These are phyloP conservation scores for Pachliopta kotzebuea DNA, from an alignment of 2,888 invertebrate species.

Conservation along the genomic window DNA sequence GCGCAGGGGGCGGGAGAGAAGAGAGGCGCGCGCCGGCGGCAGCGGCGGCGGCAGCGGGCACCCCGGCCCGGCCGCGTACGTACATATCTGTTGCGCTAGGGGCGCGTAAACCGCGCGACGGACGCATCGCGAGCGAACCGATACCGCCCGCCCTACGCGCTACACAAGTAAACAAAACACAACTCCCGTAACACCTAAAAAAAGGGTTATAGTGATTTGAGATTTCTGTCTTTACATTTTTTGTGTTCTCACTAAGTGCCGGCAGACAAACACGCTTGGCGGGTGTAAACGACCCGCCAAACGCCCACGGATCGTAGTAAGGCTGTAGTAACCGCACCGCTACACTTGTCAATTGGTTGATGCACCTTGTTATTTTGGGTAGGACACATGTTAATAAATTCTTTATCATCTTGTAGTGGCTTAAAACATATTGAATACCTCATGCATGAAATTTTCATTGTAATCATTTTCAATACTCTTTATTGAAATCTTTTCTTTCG, in stretches of 20 bases:
- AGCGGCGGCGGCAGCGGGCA: conserved; percentile 51
- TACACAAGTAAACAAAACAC: conserved; percentile 63
- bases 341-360: conserved; percentile 52
- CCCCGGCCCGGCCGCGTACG: conserved; percentile 41
- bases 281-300: conserved; percentile 59
- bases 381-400: conserved; percentile 31
- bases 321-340: conserved; percentile 52
- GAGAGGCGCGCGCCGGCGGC: conserved; percentile 34
- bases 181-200: conserved; percentile 35
- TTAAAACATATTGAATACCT: background rate
- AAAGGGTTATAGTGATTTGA: conserved; percentile 42
- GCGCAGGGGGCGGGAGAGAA: conserved; percentile 37
- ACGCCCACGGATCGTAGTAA: conserved; percentile 68
- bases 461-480: too few species aligned
- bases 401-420: background rate
- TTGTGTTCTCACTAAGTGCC: conserved; percentile 45
- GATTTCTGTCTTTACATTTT: conserved; percentile 36
- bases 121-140: conserved; percentile 37
- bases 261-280: conserved; percentile 41
- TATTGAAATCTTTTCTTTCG: too few species aligned
- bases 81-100: conserved; percentile 72
- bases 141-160: conserved; percentile 52
- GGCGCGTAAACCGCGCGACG: conserved; percentile 64
- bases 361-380: conserved; percentile 49
- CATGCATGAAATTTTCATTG: too few species aligned